Evolutionary conservation across 1,140 invertebrate genomes (phyloP), one percentile per base, ranked within the genome.

Genomic region (Amphibalanus amphitrite): DNA sequence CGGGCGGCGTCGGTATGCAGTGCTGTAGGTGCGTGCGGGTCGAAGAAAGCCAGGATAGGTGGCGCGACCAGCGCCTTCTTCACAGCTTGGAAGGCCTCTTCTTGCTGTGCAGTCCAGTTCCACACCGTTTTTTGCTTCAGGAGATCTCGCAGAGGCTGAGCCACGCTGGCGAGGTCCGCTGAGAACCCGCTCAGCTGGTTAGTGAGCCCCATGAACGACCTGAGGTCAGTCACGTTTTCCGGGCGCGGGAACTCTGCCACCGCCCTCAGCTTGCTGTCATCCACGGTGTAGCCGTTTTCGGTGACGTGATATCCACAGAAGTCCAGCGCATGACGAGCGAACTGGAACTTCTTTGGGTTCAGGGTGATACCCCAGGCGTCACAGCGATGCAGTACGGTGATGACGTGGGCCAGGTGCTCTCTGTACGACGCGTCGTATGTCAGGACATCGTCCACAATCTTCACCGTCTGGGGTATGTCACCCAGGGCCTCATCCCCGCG

Each of bases 381-480:
- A 26, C 74, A 65, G 3, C 28, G 29, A 20, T 28, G 73, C 25
- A 73, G n/a, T 0, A 73, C 26, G 29, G 6, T 28, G 23, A 69
- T 33, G 1, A 75, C 72, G 67, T 72, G 71, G 25, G 69, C 65
- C 10, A 74, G 33, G 59, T 74, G 74, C 23, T 28, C 67, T 23
- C 26, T 29, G 38, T 73, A 74, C 26, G 73, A 33, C 17, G 69
- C 70, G 67, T 74, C 71, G 65, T 71, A 72, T 15, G 70, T 69
- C 23, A 76, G 47, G 23, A 76, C 67, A 68, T 76, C 75, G 59
- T 75, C 74, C 26, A 76, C 75, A 25, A 76, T 75, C 47, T 74
- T 76, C 59, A 71, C 30, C 13, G 71, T 70, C 47, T 76, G 29
- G 0, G 71, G 67, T 28, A 76, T 29, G 26, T 73, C 71, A 6